phyloP scores from a whole-genome alignment of 2,888 invertebrate species.

The Charanyca ferruginea region DNA sequence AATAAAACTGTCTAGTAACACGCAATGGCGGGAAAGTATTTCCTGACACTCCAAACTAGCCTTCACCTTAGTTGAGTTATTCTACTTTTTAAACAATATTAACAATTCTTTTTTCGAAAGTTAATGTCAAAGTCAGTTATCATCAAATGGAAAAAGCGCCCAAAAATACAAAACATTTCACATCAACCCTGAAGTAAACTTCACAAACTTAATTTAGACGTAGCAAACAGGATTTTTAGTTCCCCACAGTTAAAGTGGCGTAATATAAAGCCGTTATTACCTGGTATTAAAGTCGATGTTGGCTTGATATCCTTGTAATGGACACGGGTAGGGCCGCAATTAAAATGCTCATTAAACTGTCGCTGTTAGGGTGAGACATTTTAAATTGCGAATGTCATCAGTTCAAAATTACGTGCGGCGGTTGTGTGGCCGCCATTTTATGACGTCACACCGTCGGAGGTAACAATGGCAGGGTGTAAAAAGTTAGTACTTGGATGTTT shows the following conservation, averaged over 20 bases:
- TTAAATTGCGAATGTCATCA: constrained; percentile 73
- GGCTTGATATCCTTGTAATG: constrained; percentile 64
- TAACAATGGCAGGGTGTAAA: constrained; percentile 33
- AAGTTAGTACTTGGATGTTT: constrained; percentile 14
- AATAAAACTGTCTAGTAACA: constrained; percentile 49
- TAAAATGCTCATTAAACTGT: constrained; percentile 78
- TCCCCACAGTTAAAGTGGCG: constrained; percentile 29
- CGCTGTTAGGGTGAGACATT: constrained; percentile 66
- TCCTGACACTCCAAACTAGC: constrained; percentile 18
- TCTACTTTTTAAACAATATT: background rate
- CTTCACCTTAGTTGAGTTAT: constrained; percentile 11
- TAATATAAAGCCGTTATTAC: constrained; percentile 50
- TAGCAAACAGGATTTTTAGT: constrained; percentile 49
- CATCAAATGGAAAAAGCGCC: constrained; percentile 16
- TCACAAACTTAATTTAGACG: constrained; percentile 41
- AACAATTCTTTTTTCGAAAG: constrained; percentile 10
- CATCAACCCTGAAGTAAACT: constrained; percentile 38
- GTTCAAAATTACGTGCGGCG: constrained; percentile 65
- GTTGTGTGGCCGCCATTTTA: constrained; percentile 61
- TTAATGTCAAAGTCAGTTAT: constrained; percentile 18
- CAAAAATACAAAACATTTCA: constrained; percentile 36
- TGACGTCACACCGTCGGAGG: constrained; percentile 41
- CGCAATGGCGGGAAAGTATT: constrained; percentile 41
- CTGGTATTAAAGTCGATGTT: constrained; percentile 63
- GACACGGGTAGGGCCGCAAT: constrained; percentile 75